These are phyloP conservation scores for Parelbella ahira DNA, from an alignment of 2,888 invertebrate genomes.

Conservation along the genomic window DNA sequence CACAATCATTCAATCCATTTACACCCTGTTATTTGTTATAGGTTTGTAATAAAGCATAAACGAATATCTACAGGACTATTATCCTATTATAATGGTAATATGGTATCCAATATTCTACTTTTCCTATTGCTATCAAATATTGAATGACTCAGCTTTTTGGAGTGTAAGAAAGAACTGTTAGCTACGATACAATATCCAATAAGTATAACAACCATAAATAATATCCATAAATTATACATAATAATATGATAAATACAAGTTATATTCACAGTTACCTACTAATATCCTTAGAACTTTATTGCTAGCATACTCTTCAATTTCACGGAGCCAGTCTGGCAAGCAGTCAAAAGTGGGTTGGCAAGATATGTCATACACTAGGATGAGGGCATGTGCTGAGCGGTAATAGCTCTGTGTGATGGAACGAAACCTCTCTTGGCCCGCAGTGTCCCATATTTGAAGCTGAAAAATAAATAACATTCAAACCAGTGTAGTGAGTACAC, in stretches of 20 bases:
- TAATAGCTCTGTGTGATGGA: slow-evolving; percentile 99
- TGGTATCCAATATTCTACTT: too few relatives aligned
- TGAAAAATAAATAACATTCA: slow-evolving; percentile 59
- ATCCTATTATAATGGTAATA: too few relatives aligned
- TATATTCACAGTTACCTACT: slow-evolving; percentile 83
- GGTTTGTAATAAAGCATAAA: too few relatives aligned
- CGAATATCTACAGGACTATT: too few relatives aligned
- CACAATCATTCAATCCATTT: too few relatives aligned
- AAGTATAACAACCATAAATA: too few relatives aligned
- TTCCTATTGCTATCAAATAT: too few relatives aligned
- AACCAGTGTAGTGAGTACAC: too few relatives aligned
- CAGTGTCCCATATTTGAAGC: slow-evolving; percentile 99
- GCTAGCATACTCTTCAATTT: slow-evolving; percentile 98
- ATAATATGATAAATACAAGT: slow-evolving; percentile 1
- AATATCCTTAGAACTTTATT: slow-evolving; percentile 95
- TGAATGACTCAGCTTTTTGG: too few relatives aligned
- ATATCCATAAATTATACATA: neutral
- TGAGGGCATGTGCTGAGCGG: slow-evolving; percentile 97
- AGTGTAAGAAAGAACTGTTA: too few relatives aligned
- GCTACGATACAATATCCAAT: too few relatives aligned
- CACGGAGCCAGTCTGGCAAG: slow-evolving; percentile 96
- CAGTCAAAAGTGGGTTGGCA: slow-evolving; percentile 99
- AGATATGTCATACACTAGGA: slow-evolving; percentile 97
- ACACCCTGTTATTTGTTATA: too few relatives aligned
- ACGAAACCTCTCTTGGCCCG: slow-evolving; percentile 97